These are phyloP conservation scores for Thalassarche chlororhynchos DNA, from an alignment of 2,113 vertebrate species.

Conservation along the genomic window DNA sequence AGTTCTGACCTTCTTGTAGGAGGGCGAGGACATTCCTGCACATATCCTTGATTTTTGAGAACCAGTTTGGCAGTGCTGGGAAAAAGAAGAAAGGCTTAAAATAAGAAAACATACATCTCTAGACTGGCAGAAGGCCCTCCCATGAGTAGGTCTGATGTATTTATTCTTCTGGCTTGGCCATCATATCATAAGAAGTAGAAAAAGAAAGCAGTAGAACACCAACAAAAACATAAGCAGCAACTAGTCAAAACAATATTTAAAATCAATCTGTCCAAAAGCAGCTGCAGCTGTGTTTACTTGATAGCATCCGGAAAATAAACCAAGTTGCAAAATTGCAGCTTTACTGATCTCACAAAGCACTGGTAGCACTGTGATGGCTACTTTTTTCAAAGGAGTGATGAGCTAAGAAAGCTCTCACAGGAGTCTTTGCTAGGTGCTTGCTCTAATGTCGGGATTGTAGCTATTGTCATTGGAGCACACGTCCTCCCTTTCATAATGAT, in stretches of 20 bases:
- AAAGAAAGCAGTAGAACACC: not conserved
- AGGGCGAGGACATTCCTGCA: not conserved
- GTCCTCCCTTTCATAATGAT: not conserved
- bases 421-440: not conserved
- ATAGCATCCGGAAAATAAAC: not conserved
- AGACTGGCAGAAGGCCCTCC: not conserved
- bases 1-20: not conserved
- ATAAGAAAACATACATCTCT: not conserved
- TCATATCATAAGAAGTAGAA: not conserved
- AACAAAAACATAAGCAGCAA: not conserved
- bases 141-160: not conserved
- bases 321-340: not conserved
- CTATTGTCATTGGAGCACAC: not conserved
- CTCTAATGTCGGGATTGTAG: not conserved
- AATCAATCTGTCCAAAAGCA: not conserved
- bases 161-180: not conserved
- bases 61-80: not conserved
- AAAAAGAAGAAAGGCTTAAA: not conserved
- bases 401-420: not conserved
- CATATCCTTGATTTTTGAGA: not conserved
- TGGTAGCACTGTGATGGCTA: not conserved
- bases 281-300: not conserved
- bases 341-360: not conserved
- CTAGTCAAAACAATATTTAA: not conserved
- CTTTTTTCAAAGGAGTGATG: not conserved